Conservation (phyloP, 2,888 invertebrate genomes). For the Hyposoter dolosus region DNA sequence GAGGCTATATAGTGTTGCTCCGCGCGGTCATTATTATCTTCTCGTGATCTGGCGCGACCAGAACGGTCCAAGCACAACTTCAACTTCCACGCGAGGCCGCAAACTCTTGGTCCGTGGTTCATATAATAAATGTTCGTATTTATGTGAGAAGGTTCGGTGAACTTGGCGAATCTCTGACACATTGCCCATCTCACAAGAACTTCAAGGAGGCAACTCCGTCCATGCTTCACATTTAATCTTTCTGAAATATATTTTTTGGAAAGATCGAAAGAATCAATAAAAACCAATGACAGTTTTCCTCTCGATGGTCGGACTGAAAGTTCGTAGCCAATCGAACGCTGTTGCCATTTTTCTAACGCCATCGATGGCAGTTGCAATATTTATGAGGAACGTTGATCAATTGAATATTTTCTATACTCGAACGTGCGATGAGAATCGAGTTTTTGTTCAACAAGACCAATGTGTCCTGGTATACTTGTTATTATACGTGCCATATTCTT, state of each 20-base stretch:
- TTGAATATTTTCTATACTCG: constrained; percentile 22
- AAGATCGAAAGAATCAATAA: background rate
- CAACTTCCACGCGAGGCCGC: constrained; percentile 44
- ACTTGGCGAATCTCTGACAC: constrained; percentile 45
- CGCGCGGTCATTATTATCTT: constrained; percentile 64
- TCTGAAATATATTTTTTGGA: background rate
- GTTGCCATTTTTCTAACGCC: background rate
- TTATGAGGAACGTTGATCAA: constrained; percentile 21
- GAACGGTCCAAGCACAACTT: constrained; percentile 58
- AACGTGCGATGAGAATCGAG: constrained; percentile 43
- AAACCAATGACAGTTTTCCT: background rate
- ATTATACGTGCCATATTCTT: constrained; percentile 57
- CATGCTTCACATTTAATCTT: background rate
- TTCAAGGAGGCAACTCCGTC: background rate
- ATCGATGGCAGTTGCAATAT: constrained; percentile 14
- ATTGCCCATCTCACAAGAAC: constrained; percentile 42
- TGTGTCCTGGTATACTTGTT: constrained; percentile 46
- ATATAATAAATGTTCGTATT: constrained; percentile 68
- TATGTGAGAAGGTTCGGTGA: constrained; percentile 64
- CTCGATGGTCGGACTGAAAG: background rate
- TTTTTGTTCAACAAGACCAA: constrained; percentile 55
- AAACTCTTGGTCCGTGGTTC: constrained; percentile 47
- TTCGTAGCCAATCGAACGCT: background rate
- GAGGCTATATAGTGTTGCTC: constrained; percentile 41
- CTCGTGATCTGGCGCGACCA: constrained; percentile 63